Evolutionary conservation across 2,888 invertebrate genomes (phyloP).

Genomic region (Lydus trimaculatus): DNA sequence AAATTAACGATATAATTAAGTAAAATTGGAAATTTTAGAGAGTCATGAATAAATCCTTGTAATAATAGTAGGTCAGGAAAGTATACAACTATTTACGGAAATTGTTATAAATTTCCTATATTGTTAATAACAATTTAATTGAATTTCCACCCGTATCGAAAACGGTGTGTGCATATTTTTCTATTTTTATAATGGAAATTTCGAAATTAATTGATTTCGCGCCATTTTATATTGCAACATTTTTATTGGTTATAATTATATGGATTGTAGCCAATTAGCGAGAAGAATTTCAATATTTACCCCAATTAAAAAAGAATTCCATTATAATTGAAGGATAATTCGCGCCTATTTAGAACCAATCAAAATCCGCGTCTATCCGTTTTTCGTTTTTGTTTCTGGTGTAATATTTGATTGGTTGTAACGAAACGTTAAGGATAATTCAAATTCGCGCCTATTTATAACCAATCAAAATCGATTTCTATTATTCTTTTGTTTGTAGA

Average conservation of each 20-base stretch:
- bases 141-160: too few species aligned
- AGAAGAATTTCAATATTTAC: background rate
- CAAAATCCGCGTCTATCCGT: too few species aligned
- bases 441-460: background rate
- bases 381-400: too few species aligned
- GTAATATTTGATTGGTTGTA: too few species aligned
- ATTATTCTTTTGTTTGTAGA: background rate
- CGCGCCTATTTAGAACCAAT: too few species aligned
- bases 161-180: too few species aligned
- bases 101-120: too few species aligned
- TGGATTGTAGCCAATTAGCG: background rate
- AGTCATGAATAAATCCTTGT: background rate
- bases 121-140: too few species aligned
- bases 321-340: too few species aligned
- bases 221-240: background rate
- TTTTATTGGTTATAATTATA: background rate
- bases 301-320: too few species aligned
- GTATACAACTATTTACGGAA: background rate
- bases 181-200: background rate
- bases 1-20: background rate
- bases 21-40: background rate
- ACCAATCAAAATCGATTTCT: background rate
- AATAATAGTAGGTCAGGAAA: background rate
- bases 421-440: too few species aligned
- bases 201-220: background rate